Percentiles rank a stretch among this genome's conserved stretches.
phyloP scores from a whole-genome alignment of 2,113 vertebrate species.

The Callocephalon fimbriatum region DNA sequence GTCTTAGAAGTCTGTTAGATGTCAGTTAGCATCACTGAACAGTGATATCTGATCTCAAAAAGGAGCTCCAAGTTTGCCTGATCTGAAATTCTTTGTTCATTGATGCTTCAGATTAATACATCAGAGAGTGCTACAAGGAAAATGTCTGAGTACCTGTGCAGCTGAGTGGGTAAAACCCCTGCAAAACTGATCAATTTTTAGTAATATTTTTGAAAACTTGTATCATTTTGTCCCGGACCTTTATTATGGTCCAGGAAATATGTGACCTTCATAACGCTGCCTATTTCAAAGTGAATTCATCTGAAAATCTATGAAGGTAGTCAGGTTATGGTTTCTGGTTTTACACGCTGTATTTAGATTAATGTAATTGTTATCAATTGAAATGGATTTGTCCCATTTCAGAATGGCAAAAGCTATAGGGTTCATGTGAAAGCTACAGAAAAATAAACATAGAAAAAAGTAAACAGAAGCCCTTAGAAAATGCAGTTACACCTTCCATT shows the following conservation, averaged over 20 bases:
- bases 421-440: background rate
- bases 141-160: background rate
- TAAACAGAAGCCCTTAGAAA: background rate
- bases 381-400: background rate
- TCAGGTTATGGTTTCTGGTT: background rate
- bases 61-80: background rate
- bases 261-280: background rate
- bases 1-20: background rate
- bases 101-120: background rate
- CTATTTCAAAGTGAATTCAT: background rate
- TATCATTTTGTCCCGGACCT: background rate
- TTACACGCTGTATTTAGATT: background rate
- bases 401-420: background rate
- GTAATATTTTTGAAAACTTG: background rate
- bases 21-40: background rate
- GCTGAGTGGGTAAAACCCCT: background rate
- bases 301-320: background rate
- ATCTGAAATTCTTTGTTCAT: background rate
- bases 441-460: background rate
- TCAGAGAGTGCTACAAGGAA: background rate
- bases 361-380: background rate
- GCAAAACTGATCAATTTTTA: background rate
- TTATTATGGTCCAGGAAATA: background rate
- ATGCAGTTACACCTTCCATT: background rate
- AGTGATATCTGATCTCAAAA: background rate